Base-by-base conservation (phyloP, 2,888 invertebrate genomes). In the Metopia argyrocephala region DNA sequence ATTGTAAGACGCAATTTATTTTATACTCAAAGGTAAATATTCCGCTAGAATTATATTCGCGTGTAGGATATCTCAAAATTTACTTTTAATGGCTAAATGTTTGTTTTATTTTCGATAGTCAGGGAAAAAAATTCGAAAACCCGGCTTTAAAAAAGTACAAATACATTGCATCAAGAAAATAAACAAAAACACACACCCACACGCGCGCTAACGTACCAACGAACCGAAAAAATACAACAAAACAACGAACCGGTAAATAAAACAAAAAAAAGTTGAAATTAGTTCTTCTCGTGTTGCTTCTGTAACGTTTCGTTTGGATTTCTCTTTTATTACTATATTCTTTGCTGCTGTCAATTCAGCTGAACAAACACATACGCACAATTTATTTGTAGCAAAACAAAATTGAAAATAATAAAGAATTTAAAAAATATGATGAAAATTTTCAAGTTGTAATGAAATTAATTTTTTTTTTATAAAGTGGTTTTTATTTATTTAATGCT, bases 61-160 rank as follows among this genome's bases (percentile, higher is more conserved):
- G 46, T 57, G 48, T 57, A 62, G 12, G 38, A 15, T 38, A 12
- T 38, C n/a, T 38, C 15, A 38, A 12, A 12, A 15, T 38, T 38
- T 38, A 12, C 6, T 38, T 38, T 1, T 31, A 12, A 31, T 31
- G 31, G 9, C 12, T 31, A 31, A 12, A 65, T 5, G 27, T 66
- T 80, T 80, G 73, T 76, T 78, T 78, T 81, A 74, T 78, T 78
- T 70, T 69, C n/a, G 25, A 62, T 66, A 25, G 66, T 76, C 76
- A 81, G 70, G 76, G 62, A 56, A 76, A 80, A 48, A 59, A 28
- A 50, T 21, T 15, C 45, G 31, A 18, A 74, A 71, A 54, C 69
- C 69, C 74, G 69, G 78, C 74, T 78, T 76, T 23, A 15, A 38
- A 48, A 18, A 52, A 65, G 20, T 50, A 54, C 4, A 54, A 54